Evolutionary conservation across 2,888 invertebrate species (phyloP).

Genomic region (Cosmorhoe ocellata): DNA sequence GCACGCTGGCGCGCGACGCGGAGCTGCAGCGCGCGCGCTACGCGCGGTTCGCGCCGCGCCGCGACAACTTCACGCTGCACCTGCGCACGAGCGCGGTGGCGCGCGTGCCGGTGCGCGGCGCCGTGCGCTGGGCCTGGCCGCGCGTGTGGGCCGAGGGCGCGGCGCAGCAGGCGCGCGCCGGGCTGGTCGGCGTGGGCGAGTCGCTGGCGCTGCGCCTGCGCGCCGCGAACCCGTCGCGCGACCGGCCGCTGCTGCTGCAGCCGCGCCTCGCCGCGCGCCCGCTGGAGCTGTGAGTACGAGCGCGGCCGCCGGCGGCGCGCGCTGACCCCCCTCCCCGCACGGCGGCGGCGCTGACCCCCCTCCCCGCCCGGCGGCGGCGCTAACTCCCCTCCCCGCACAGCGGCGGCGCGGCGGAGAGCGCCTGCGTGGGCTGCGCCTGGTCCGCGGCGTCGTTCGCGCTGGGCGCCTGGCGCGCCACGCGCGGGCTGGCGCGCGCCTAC

Average conservation of each 20-base stretch:
- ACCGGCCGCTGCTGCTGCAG: constrained; percentile 85
- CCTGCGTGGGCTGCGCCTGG: constrained; percentile 38
- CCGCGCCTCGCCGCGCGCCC: constrained; percentile 87
- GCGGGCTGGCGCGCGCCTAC: constrained; percentile 32
- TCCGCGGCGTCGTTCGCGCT: constrained; percentile 47
- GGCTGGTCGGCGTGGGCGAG: constrained; percentile 56
- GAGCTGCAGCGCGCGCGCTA: constrained; percentile 35
- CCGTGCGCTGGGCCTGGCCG: constrained; percentile 15
- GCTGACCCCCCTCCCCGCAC: background rate
- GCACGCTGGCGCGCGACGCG: constrained; percentile 29
- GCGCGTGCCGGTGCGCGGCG: constrained; percentile 4
- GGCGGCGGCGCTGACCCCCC: constrained; percentile 7
- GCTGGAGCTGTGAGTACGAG: constrained; percentile 31
- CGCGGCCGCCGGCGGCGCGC: too few relatives aligned
- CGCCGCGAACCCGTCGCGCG: constrained; percentile 88
- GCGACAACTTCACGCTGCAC: constrained; percentile 86
- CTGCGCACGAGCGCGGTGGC: constrained; percentile 85
- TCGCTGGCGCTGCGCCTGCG: constrained; percentile 84
- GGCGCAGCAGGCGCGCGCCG: constrained; percentile 5
- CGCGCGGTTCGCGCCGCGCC: constrained; percentile 31
- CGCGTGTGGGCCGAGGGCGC: constrained; percentile 12
- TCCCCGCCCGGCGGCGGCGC: too few relatives aligned
- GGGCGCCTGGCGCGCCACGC: constrained; percentile 47
- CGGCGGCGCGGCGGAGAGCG: constrained; percentile 18
- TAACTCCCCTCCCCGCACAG: constrained; percentile 1